Base-by-base conservation (phyloP, 2,113 vertebrate species). In the Rutilus rutilus region DNA sequence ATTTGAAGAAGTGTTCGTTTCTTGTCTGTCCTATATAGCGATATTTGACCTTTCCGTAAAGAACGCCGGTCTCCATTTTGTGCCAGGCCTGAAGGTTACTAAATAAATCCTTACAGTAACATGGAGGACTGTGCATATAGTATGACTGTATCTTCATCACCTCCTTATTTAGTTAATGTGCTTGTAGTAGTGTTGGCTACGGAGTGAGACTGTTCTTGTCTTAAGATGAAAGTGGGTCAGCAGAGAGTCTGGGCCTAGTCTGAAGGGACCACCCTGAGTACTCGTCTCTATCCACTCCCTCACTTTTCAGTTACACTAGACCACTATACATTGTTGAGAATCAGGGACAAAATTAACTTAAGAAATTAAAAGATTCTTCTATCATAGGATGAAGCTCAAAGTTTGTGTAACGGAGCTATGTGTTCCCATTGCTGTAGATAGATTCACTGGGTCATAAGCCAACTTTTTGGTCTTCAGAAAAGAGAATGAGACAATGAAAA, bases 241-340 rank as follows among this genome's bases (percentile, higher is more conserved):
- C 76, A 78, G 60, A 33, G 84, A 79, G 84, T 80, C 83, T 65
- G 30, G 73, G 73, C 62, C 76, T 78, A 33, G 73, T 85, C 84
- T 79, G 30, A 79, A 3, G 84, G 84, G 84, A 71, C 62, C 64
- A 79, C 33, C 50, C 23, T 57, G 77, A 17, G 9, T 36, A 65
- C 21, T 78, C 30, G 19, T 25, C 39, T 79, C 23, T 39, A 27
- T 64, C 59, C 42, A 27, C 59, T 78, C 62, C 45, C 6, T 60
- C 27, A 69, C 8, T 80, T 25, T 45, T 67, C 25, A 4, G 62
- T 79, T 57, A 39, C 64, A 42, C 47, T 33, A 60, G 60, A 64
- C 33, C 23, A 27, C n/a, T 42, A 10, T 80, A 23, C 42, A 23
- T 57, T 27, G n/a, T 25, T 81, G n/a, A 81, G 59, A 80, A 59